A percentile compares a stretch with the other conserved stretches of the same genome.
Evolutionary conservation across 2,888 invertebrate species (phyloP).

Genomic region (Nomada flava): DNA sequence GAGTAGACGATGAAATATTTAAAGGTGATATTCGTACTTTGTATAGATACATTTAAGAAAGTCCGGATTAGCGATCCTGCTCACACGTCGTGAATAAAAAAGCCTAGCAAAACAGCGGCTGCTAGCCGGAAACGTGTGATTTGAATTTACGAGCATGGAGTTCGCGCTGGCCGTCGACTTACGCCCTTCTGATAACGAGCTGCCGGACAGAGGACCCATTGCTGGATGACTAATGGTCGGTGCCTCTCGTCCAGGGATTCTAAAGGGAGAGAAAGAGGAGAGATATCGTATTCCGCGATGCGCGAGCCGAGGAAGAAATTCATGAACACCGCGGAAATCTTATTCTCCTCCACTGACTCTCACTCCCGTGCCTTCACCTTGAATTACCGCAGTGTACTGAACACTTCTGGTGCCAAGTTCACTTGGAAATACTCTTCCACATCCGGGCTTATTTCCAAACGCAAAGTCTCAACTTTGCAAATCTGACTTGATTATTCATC

Average conservation of each 20-base stretch:
- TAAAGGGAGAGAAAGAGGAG: slow-evolving; percentile 32
- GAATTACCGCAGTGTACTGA: not conserved
- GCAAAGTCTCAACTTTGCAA: no score
- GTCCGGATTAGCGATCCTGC: slow-evolving; percentile 5
- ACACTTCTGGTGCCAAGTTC: not conserved
- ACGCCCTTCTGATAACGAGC: slow-evolving; percentile 67
- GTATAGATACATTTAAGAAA: not conserved
- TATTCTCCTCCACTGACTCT: not conserved
- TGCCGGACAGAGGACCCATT: slow-evolving; percentile 72
- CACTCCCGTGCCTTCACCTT: not conserved
- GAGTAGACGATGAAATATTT: not conserved
- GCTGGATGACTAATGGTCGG: slow-evolving; percentile 72
- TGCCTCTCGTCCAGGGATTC: slow-evolving; percentile 40
- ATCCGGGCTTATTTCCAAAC: no score
- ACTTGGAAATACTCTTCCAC: no score
- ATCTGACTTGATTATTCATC: no score
- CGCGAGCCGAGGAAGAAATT: slow-evolving; percentile 46
- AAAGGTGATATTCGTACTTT: not conserved
- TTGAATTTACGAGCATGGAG: slow-evolving; percentile 65
- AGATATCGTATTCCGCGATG: slow-evolving; percentile 65
- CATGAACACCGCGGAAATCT: slow-evolving; percentile 18
- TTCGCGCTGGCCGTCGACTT: slow-evolving; percentile 64
- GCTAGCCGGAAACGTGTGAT: slow-evolving; percentile 66
- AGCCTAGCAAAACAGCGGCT: slow-evolving; percentile 26
- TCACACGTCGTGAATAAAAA: slow-evolving; percentile 23